phyloP scores from a whole-genome alignment of 2,888 invertebrate genomes.

The Acronicta aceris region DNA sequence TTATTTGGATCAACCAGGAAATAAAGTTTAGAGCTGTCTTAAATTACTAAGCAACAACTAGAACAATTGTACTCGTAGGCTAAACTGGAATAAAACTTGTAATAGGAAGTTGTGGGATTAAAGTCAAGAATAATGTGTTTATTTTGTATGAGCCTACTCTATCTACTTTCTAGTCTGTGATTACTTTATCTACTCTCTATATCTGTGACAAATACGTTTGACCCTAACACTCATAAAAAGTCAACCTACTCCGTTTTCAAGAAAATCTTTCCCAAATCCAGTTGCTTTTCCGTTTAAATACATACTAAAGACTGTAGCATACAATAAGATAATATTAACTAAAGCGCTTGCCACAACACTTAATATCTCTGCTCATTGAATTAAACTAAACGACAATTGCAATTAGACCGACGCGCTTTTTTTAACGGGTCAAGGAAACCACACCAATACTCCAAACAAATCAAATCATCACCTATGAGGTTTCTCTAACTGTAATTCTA shows the following conservation, averaged over 20 bases:
- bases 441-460: constrained; percentile 53
- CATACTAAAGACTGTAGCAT: constrained; percentile 51
- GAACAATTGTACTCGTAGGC: background rate
- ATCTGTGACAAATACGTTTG: background rate
- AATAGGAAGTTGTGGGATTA: constrained; percentile 19
- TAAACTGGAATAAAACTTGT: constrained; percentile 15
- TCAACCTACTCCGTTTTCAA: constrained; percentile 24
- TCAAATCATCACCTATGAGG: constrained; percentile 43
- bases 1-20: constrained; percentile 46
- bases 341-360: constrained; percentile 47
- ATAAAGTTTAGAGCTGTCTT: constrained; percentile 27
- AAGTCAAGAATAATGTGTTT: background rate
- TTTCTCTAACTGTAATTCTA: constrained; percentile 66
- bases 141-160: background rate
- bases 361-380: constrained; percentile 39
- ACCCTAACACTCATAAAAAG: constrained; percentile 14
- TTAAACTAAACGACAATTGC: constrained; percentile 35
- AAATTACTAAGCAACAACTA: constrained; percentile 29
- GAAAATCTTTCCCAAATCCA: constrained; percentile 42
- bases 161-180: background rate
- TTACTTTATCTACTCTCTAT: background rate
- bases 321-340: constrained; percentile 60
- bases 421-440: constrained; percentile 51
- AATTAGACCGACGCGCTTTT: constrained; percentile 24
- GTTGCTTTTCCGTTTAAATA: constrained; percentile 64